phyloP scores from a whole-genome alignment of 1,140 invertebrate species.

The Muscidifurax raptorellus region DNA sequence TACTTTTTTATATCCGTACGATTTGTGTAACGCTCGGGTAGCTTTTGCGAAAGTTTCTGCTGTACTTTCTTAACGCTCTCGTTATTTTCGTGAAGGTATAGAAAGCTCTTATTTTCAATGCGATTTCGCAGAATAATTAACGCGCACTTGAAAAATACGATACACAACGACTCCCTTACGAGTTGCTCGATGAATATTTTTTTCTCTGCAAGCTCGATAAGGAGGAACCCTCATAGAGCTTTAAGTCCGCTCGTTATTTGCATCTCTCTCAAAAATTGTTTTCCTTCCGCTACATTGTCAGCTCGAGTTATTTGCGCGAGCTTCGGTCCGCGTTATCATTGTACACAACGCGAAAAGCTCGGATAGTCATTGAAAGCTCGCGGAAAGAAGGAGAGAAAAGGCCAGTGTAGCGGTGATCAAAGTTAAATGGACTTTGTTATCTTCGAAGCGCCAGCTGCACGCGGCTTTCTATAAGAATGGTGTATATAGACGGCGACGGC shows the following conservation, averaged over 20 bases:
- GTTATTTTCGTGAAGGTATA: no score
- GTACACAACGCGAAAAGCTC: not conserved
- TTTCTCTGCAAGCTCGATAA: not conserved
- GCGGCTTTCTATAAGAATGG: constrained; percentile 14
- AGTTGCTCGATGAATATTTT: no score
- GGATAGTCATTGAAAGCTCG: constrained; percentile 6
- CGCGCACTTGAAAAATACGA: no score
- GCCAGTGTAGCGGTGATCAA: not conserved
- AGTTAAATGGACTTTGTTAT: constrained; percentile 44
- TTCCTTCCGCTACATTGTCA: not conserved
- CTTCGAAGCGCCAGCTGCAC: not conserved
- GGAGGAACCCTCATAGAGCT: not conserved
- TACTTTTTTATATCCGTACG: not conserved
- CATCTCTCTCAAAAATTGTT: not conserved
- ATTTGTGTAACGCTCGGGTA: not conserved
- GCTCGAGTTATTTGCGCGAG: not conserved
- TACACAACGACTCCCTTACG: no score
- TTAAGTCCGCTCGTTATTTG: not conserved
- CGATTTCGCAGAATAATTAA: no score
- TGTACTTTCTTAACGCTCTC: no score
- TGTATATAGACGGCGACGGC: not conserved
- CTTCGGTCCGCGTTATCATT: not conserved
- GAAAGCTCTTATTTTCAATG: no score
- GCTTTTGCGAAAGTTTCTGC: not conserved
- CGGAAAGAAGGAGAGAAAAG: not conserved